Evolutionary conservation across 2,888 invertebrate genomes (phyloP).

Genomic region (Hanleya hanleyi): DNA sequence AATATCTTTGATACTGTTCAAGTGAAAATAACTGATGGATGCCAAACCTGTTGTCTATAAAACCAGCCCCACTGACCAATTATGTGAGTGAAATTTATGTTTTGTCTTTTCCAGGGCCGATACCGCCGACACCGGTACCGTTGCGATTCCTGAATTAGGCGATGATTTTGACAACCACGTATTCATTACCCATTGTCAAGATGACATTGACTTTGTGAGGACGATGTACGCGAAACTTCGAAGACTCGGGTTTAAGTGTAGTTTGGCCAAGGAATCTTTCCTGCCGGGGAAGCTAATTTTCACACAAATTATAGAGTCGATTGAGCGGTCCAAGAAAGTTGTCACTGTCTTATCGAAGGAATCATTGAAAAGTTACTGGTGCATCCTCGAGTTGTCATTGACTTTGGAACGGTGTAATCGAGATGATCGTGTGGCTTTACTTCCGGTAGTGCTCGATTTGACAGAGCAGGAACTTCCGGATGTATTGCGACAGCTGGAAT

Average conservation of each 20-base stretch:
- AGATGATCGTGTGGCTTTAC: not conserved
- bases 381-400: constrained; percentile 60
- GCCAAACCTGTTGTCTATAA: no score
- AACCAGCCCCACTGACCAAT: no score
- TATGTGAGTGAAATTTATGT: no score
- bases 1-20: no score
- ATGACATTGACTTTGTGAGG: constrained; percentile 6
- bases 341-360: constrained; percentile 90
- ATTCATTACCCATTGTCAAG: constrained; percentile 23
- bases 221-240: not conserved
- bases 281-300: constrained; percentile 76
- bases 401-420: not conserved
- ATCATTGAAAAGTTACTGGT: constrained; percentile 93
- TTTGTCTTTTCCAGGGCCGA: no score
- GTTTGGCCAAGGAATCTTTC: constrained; percentile 14
- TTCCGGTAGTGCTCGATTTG: constrained; percentile 5
- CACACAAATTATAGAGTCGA: constrained; percentile 89
- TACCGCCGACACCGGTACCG: no score
- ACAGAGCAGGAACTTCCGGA: not conserved
- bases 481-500: not conserved
- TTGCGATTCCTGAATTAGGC: no score
- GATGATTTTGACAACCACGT: constrained; percentile 15
- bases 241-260: constrained; percentile 14
- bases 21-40: no score
- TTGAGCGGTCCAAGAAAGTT: constrained; percentile 87